A percentile compares a stretch with the other conserved stretches of the same genome.
Evolutionary conservation across 2,797 vertebrate genomes (phyloP).

Genomic region (Coendou prehensilis): DNA sequence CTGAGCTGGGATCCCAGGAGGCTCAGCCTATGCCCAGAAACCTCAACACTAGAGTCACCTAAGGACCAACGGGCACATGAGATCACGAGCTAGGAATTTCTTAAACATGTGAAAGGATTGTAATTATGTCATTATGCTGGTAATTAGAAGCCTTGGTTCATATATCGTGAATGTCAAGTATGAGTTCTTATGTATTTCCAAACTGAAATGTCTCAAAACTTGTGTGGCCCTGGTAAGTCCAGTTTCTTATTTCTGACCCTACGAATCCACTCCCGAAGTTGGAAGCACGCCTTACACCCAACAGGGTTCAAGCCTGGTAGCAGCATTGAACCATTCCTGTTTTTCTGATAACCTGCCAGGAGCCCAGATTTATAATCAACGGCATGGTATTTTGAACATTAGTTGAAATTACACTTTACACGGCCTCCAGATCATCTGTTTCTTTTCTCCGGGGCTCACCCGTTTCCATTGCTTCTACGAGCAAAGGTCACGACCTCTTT

Average conservation of each 20-base stretch:
- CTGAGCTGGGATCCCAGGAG: slow-evolving; percentile 66
- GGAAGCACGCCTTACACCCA: not conserved
- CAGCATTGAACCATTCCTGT: slow-evolving; percentile 3
- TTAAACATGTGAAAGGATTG: slow-evolving; percentile 80
- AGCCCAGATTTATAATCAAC: slow-evolving; percentile 71
- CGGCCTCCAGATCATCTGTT: slow-evolving; percentile 75
- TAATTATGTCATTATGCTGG: slow-evolving; percentile 80
- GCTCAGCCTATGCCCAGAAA: slow-evolving; percentile 21
- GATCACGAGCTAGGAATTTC: slow-evolving; percentile 73
- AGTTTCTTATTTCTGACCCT: slow-evolving; percentile 51
- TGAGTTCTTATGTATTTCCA: slow-evolving; percentile 79
- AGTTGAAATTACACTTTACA: slow-evolving; percentile 76
- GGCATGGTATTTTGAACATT: slow-evolving; percentile 74
- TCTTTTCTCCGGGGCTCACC: slow-evolving; percentile 76
- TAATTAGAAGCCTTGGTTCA: slow-evolving; percentile 74
- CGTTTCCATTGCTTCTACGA: slow-evolving; percentile 73
- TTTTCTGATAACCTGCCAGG: slow-evolving; percentile 77
- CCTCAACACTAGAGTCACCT: slow-evolving; percentile 56
- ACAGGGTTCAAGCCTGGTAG: slow-evolving; percentile 52
- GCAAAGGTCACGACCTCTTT: slow-evolving; percentile 84
- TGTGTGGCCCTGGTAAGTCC: not conserved
- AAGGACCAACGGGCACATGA: slow-evolving; percentile 70
- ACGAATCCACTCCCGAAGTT: not conserved
- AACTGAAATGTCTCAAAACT: slow-evolving; percentile 69
- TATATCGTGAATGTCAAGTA: slow-evolving; percentile 69